Evolutionary conservation across 2,888 invertebrate genomes (phyloP), one percentile per base, ranked within the genome.

Genomic region (Erannis defoliaria): DNA sequence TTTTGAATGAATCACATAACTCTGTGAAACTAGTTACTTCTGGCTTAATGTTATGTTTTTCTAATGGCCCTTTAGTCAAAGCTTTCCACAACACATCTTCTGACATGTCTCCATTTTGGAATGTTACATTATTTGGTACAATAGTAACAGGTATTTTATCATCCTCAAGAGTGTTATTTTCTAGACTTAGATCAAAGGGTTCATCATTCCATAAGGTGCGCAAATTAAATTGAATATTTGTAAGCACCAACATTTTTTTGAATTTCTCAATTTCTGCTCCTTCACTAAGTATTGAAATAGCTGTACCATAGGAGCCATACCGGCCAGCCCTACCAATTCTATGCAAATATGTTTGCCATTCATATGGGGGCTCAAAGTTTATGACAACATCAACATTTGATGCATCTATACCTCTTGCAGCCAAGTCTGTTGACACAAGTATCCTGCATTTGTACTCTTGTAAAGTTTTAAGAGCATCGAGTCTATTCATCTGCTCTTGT

Each of bases 311-410:
- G 0, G 97, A 95, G 0, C 99, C 99, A 93, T 96, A 99, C 64
- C 99, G 94, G 0, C 99, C 99, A 42, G 99, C 98, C 75, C 99
- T 94, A 0, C 99, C 99, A 81, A 99, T 98, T 78, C 99, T 94
- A 90, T 99, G 99, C 66, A 98, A 94, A 92, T 98, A 98, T 16
- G 97, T 98, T 67, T 96, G 95, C 71, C 95, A 94, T 77, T 97
- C 96, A 66, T 80, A 79, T 0, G 99, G 98, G 29, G 97, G 91
- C 82, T 99, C 99, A 78, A 98, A 94, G 86, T 99, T 99, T 8
- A 99, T 94, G 0, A 99, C 97, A 62, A 99, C 86, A 93, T 99
- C 97, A 9, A 99, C 96, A 88, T 98, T 97, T 69, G 97, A 96
- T 1, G 97, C 97, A 93, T 99, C 99, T 67, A 99, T 97, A 10